Evolutionary conservation across 2,888 invertebrate genomes (phyloP), one percentile per base, ranked within the genome.

Genomic region (Dastarcus helophoroides): DNA sequence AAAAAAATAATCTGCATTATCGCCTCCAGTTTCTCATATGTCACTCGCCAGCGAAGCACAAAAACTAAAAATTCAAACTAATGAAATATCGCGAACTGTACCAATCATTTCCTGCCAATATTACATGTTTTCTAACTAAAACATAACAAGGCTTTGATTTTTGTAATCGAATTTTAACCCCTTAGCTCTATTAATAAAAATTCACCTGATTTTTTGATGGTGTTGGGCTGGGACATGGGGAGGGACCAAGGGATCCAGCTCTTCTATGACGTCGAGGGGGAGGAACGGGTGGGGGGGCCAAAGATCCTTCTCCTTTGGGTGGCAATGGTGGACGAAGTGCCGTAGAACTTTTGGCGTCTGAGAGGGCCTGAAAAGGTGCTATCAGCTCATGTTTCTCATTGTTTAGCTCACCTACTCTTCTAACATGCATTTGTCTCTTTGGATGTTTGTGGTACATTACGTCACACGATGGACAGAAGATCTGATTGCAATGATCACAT

Each of bases 371-470:
- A 7, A 19, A 19, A 19, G 7, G 4, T 26, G 9, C 12, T 12
- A 3, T 14, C 10, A n/a, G n/a, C n/a, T n/a, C n/a, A n/a, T n/a
- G n/a, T n/a, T n/a, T n/a, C n/a, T n/a, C n/a, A n/a, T 4, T 16
- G 16, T 27, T 16, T n/a, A n/a, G n/a, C n/a, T n/a, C n/a, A n/a
- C 48, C 51, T 60, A 80, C 84, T 68, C 81, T 79, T 53, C 91
- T 68, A 40, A 76, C 67, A 56, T 91, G 91, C 40, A 72, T 68
- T 45, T 82, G 77, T 38, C 90, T 68, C 53, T 90, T 89, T 1
- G 91, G 90, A 58, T 91, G 91, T 40, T 88, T 72, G 60, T 91
- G 90, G 62, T 86, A 91, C 84, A 90, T 89, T 56, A 89, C 88
- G 57, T 91, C 90, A 64, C 91, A 91, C 24, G 86, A 83, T 33